A percentile compares a stretch with the other conserved stretches of the same genome.
Evolutionary conservation across 2,113 vertebrate species (phyloP).

Genomic region (Bujurquina vittata): DNA sequence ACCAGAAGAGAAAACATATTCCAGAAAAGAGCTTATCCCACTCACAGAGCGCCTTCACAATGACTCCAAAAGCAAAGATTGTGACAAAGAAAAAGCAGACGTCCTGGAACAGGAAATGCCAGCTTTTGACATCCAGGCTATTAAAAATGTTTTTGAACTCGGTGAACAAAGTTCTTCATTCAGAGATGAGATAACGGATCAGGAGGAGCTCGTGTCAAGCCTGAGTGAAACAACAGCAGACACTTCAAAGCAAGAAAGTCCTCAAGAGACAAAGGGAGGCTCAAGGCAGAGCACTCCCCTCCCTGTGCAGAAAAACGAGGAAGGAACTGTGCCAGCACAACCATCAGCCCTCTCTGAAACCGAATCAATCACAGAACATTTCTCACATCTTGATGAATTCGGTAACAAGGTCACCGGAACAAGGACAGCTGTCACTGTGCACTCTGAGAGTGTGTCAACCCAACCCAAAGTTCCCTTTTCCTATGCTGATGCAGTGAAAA

Average conservation of each 20-base stretch:
- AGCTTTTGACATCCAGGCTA: conserved; percentile 80
- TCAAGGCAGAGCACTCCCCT: conserved; percentile 66
- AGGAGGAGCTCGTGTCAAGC: conserved; percentile 75
- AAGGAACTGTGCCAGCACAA: conserved; percentile 60
- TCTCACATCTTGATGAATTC: conserved; percentile 79
- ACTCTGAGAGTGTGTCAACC: conserved; percentile 72
- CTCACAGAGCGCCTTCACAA: conserved; percentile 62
- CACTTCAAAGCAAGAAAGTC: conserved; percentile 71
- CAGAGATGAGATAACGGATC: conserved; percentile 70
- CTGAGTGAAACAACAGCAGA: conserved; percentile 69
- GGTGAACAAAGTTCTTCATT: conserved; percentile 74
- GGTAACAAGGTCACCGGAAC: conserved; percentile 77
- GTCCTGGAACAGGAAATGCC: conserved; percentile 74
- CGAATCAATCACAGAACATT: conserved; percentile 74
- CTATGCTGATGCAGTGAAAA: conserved; percentile 89
- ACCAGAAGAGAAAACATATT: conserved; percentile 66
- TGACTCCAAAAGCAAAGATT: conserved; percentile 61
- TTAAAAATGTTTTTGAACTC: conserved; percentile 83
- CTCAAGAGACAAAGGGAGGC: conserved; percentile 61
- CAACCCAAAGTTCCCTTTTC: conserved; percentile 81
- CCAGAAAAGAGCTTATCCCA: conserved; percentile 68
- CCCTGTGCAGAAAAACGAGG: conserved; percentile 56
- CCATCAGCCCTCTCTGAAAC: conserved; percentile 74
- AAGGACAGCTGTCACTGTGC: conserved; percentile 71
- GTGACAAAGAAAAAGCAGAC: conserved; percentile 69